These are phyloP conservation scores for Trididemnum nubilum DNA, from an alignment of 23 tunicate species.

Conservation along the genomic window DNA sequence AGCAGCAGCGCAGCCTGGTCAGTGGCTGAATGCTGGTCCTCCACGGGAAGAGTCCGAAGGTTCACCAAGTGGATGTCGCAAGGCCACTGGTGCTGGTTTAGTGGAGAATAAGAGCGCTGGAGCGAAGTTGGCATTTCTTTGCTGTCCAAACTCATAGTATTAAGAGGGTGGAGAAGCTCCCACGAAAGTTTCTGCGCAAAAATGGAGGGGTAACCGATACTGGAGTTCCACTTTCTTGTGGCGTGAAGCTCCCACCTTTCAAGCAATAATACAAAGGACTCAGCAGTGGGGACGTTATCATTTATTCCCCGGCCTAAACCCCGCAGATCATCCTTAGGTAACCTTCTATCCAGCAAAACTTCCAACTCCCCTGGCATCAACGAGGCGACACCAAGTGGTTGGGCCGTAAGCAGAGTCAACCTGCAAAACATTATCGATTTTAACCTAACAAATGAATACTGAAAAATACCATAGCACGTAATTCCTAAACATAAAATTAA, in stretches of 20 bases:
- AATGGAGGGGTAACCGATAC: not conserved
- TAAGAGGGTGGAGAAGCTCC: slow-evolving; percentile 8
- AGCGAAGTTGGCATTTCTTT: not conserved
- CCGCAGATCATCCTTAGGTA: not conserved
- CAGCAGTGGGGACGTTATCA: not conserved
- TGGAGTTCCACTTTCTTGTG: not conserved
- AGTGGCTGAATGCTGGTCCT: not conserved
- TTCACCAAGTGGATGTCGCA: slow-evolving; percentile 7
- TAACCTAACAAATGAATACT: too few species aligned
- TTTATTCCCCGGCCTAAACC: not conserved
- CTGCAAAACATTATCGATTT: too few species aligned
- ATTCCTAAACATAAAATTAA: too few species aligned
- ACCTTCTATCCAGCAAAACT: not conserved
- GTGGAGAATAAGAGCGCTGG: not conserved
- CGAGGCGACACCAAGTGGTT: slow-evolving; percentile 19
- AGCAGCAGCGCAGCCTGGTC: not conserved
- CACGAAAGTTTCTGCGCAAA: not conserved
- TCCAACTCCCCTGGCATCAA: not conserved
- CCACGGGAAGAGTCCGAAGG: not conserved
- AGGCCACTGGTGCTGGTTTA: not conserved
- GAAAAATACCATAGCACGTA: too few species aligned
- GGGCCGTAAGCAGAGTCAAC: not conserved
- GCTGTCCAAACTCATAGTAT: not conserved
- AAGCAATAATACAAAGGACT: not conserved
- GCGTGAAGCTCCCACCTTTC: not conserved